Conservation (phyloP, 2,113 vertebrate species). For the Psilopogon haemacephalus region DNA sequence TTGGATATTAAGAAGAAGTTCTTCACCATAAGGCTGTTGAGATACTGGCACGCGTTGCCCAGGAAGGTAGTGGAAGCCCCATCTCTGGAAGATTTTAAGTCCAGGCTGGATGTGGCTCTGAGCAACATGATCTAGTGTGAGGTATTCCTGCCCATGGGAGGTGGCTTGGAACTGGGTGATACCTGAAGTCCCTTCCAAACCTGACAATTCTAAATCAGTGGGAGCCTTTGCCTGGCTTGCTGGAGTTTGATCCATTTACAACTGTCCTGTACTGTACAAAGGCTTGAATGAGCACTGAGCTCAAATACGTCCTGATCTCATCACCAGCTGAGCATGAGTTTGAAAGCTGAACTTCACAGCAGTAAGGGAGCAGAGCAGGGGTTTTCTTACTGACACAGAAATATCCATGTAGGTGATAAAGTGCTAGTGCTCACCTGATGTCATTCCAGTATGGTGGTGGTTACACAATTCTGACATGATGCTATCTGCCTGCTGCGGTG, state of each 20-base stretch:
- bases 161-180: too few species aligned
- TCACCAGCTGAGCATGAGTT: neutral
- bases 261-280: neutral
- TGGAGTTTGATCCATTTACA: neutral
- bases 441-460: neutral
- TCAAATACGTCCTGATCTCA: accelerated
- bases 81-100: too few species aligned
- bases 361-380: neutral
- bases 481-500: neutral
- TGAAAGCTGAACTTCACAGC: neutral
- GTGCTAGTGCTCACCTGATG: neutral
- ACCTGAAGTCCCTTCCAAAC: too few species aligned
- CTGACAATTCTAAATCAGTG: too few species aligned
- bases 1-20: too few species aligned
- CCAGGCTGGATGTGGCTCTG: too few species aligned
- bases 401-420: neutral
- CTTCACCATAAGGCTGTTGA: too few species aligned
- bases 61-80: too few species aligned
- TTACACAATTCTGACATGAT: neutral
- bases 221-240: neutral
- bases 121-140: too few species aligned
- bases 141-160: too few species aligned
- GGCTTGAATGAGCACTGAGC: neutral
- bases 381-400: neutral
- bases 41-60: too few species aligned